phyloP scores from a whole-genome alignment of 1,140 invertebrate genomes.

The Acyrthosiphon pisum region DNA sequence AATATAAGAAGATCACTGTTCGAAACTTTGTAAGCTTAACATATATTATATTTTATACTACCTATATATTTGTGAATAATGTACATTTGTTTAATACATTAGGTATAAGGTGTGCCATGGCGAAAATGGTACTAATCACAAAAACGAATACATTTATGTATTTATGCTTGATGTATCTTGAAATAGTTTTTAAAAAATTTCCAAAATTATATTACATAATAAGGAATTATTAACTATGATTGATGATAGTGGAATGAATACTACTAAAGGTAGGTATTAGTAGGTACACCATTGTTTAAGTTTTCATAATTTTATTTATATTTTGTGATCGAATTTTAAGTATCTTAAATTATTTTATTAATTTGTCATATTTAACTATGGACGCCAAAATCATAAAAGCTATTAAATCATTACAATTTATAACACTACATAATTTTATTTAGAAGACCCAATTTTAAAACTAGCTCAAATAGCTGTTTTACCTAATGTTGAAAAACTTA shows the following conservation, averaged over 20 bases:
- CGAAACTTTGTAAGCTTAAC: neutral
- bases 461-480: too few species aligned
- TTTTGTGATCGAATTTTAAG: neutral
- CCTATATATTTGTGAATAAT: neutral
- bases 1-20: neutral
- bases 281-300: neutral
- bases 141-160: neutral
- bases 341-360: neutral
- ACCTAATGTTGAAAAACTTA: too few species aligned
- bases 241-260: neutral
- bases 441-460: neutral
- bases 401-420: neutral
- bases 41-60: neutral
- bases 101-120: neutral
- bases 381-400: neutral
- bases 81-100: neutral
- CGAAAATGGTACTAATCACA: neutral
- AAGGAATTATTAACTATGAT: neutral
- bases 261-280: too few species aligned
- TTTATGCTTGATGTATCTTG: neutral
- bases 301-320: neutral
- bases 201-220: neutral
- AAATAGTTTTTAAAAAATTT: neutral
- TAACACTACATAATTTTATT: neutral
- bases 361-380: neutral